phyloP scores from a whole-genome alignment of 2,797 vertebrate species.

The Antrozous pallidus region DNA sequence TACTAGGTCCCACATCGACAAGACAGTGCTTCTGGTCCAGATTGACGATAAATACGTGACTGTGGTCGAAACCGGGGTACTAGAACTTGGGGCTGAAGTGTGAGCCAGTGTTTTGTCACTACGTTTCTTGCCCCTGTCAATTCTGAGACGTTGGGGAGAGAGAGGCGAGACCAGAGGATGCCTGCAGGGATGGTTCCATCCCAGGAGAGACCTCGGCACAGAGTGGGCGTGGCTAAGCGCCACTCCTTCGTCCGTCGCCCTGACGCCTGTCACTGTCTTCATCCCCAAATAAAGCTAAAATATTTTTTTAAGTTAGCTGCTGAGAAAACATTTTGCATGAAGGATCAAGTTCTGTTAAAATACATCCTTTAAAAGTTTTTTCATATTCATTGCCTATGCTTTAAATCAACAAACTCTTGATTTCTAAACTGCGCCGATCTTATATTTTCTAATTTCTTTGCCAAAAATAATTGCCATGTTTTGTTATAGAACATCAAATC shows the following conservation, averaged over 20 bases:
- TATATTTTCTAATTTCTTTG: conserved; percentile 91
- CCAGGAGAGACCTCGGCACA: conserved; percentile 73
- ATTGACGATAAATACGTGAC: conserved; percentile 99
- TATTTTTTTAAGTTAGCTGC: conserved; percentile 85
- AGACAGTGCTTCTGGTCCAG: conserved; percentile 99
- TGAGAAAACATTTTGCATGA: conserved; percentile 90
- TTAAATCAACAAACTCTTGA: conserved; percentile 86
- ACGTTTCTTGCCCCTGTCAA: conserved; percentile 69
- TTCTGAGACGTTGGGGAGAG: conserved; percentile 67
- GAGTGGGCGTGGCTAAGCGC: conserved; percentile 66
- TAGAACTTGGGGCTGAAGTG: conserved; percentile 98
- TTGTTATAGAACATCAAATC: conserved; percentile 86
- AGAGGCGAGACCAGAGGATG: conserved; percentile 76
- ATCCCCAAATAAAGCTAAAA: conserved; percentile 81
- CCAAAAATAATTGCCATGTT: conserved; percentile 92
- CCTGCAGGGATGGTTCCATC: conserved; percentile 54
- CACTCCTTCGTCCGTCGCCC: conserved; percentile 14
- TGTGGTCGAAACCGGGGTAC: conserved; percentile 96
- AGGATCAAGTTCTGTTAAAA: conserved; percentile 87
- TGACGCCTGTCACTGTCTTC: conserved; percentile 49
- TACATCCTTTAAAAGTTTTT: conserved; percentile 84
- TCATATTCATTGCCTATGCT: conserved; percentile 93
- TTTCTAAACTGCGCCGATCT: conserved; percentile 82
- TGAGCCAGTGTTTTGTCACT: conserved; percentile 82
- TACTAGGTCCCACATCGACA: conserved; percentile 97